phyloP scores from a whole-genome alignment of 2,113 vertebrate genomes.

The Ceyx cyanopectus region DNA sequence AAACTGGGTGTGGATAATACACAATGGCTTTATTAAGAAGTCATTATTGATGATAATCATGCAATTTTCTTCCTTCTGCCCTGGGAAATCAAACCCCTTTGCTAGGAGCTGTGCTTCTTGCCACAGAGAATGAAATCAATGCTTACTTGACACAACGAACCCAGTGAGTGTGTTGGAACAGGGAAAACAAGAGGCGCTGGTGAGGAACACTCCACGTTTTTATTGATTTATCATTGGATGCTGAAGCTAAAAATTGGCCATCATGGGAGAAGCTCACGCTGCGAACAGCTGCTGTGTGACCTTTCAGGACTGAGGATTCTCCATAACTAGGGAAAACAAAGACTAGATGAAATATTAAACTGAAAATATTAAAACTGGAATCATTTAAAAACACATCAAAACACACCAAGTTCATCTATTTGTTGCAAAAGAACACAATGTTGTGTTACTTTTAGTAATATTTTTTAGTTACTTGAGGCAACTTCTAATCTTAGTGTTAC shows the following conservation, averaged over 20 bases:
- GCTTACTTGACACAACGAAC: slow-evolving; percentile 91
- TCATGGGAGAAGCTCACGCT: slow-evolving; percentile 90
- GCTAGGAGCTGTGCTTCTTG: background rate
- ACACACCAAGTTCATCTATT: background rate
- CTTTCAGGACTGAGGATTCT: slow-evolving; percentile 87
- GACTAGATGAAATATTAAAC: background rate
- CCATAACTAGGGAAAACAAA: slow-evolving; percentile 79
- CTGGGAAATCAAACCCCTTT: background rate
- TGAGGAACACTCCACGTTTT: slow-evolving; percentile 90
- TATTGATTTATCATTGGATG: slow-evolving; percentile 92
- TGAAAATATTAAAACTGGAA: background rate
- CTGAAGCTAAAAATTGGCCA: slow-evolving; percentile 85
- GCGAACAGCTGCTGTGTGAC: slow-evolving; percentile 88
- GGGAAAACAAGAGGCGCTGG: slow-evolving; percentile 85
- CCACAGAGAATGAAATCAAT: background rate
- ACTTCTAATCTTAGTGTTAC: background rate
- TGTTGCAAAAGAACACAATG: too few species aligned
- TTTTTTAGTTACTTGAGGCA: too few species aligned
- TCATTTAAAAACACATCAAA: background rate
- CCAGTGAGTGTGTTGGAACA: slow-evolving; percentile 92
- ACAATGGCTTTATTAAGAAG: background rate
- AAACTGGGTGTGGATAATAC: accelerated
- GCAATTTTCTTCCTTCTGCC: background rate
- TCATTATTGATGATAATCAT: background rate
- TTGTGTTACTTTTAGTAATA: too few species aligned